Evolutionary conservation across 64 coral and sea anemone genomes (phyloP), one percentile per base, ranked within the genome.

Genomic region (Cladopsammia gracilis): DNA sequence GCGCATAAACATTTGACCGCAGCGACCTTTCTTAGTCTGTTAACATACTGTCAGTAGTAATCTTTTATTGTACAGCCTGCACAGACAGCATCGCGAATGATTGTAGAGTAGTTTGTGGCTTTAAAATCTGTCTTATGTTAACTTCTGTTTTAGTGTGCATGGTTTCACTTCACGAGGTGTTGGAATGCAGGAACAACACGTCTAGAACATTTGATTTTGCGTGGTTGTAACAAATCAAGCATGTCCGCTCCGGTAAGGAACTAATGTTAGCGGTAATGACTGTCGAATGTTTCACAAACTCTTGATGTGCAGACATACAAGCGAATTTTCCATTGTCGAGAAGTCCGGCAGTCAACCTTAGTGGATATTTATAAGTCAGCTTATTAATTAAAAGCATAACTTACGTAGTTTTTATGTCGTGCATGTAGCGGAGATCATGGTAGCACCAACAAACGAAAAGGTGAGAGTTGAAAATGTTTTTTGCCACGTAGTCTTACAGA

Each of bases 231-330:
- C 22, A 59, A 59, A 26, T 79, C 53, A 57, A 54, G 22, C 77
- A 79, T 79, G 77, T 59, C 77, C 77, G 77, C 77, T 60, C 77
- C 77, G 77, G 77, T 79, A 79, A 58, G 77, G 16, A 45, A 69
- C 72, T 48, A 49, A 12, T 18, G 6, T 73, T 26, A 73, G 25
- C 4, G 10, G 7, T 49, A 75, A 45, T 45, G 14, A 49, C 72
- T 49, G 72, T 72, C 70, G 5, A 44, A 10, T 72, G 70, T 18
- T 75, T 75, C 15, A 75, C 10, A 43, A 75, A 72, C 46, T 75
- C 72, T 49, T 49, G 19, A 50, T 75, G 6, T 75, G 47, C 19
- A 18, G 44, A 49, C 48, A 48, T 75, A 50, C 72, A 75, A 75
- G 34, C 46, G 16, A 75, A 75, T 6, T 49, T n/a, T 75, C 14